These are phyloP conservation scores for Indicator indicator DNA, from an alignment of 2,113 vertebrate species.

Conservation along the genomic window DNA sequence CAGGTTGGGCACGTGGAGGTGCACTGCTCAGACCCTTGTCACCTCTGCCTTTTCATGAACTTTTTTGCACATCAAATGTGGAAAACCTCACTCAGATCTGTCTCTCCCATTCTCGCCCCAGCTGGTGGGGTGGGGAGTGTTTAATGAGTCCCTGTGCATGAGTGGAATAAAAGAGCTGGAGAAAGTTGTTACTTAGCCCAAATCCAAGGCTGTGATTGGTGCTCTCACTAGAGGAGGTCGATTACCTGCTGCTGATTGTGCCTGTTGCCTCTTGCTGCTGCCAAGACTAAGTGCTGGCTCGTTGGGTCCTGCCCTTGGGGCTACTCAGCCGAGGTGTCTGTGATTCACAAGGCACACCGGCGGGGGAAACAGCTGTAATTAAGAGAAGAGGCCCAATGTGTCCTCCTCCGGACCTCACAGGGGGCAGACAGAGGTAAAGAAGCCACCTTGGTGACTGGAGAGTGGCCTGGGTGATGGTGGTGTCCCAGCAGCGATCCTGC, in stretches of 20 bases:
- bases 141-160: neutral
- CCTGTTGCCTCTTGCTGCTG: neutral
- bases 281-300: neutral
- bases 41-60: neutral
- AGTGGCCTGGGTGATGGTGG: rapidly evolving
- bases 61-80: neutral
- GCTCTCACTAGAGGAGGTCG: neutral
- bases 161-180: neutral
- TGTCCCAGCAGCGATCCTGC: neutral
- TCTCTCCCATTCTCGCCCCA: neutral
- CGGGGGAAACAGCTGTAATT: neutral
- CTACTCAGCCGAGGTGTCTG: rapidly evolving
- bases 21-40: neutral
- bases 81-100: neutral
- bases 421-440: neutral
- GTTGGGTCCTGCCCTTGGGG: neutral
- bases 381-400: rapidly evolving
- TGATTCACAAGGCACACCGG: no score
- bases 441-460: rapidly evolving
- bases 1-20: neutral
- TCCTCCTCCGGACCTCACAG: neutral
- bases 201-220: neutral
- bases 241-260: neutral
- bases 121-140: neutral
- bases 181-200: neutral